A percentile compares a stretch with the other conserved stretches of the same genome.
Conservation (phyloP, 2,113 vertebrate species). For the Sinocyclocheilus anophthalmus region DNA sequence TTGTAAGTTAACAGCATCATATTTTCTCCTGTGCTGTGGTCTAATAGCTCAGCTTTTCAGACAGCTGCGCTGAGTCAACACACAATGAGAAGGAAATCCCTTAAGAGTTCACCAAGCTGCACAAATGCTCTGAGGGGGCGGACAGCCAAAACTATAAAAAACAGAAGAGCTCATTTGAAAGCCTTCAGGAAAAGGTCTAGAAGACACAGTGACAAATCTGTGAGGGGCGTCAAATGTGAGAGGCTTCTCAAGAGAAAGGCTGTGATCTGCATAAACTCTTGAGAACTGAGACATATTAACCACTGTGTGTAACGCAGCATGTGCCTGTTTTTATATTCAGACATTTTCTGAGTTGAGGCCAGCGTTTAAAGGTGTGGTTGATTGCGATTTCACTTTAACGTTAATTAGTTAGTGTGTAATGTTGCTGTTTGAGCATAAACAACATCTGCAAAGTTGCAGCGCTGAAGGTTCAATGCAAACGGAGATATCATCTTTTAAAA, state of each 20-base stretch:
- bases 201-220: neutral
- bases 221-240: neutral
- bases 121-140: conserved; percentile 28
- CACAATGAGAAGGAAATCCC: conserved; percentile 30
- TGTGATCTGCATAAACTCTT: neutral
- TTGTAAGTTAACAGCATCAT: neutral
- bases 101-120: conserved; percentile 52
- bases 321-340: neutral
- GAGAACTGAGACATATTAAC: neutral
- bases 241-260: neutral
- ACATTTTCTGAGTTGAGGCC: neutral
- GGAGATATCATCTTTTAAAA: no score
- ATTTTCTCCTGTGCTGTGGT: conserved; percentile 8
- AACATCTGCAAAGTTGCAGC: no score
- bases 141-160: neutral
- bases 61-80: conserved; percentile 49
- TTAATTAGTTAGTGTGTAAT: no score
- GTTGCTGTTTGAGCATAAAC: no score
- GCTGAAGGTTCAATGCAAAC: no score
- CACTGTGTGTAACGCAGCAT: neutral
- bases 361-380: neutral
- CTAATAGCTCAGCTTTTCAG: conserved; percentile 25
- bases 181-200: neutral
- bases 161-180: conserved; percentile 22
- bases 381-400: no score